phyloP scores from a whole-genome alignment of 2,888 invertebrate genomes.

The Eudasyphora cyanicolor region DNA sequence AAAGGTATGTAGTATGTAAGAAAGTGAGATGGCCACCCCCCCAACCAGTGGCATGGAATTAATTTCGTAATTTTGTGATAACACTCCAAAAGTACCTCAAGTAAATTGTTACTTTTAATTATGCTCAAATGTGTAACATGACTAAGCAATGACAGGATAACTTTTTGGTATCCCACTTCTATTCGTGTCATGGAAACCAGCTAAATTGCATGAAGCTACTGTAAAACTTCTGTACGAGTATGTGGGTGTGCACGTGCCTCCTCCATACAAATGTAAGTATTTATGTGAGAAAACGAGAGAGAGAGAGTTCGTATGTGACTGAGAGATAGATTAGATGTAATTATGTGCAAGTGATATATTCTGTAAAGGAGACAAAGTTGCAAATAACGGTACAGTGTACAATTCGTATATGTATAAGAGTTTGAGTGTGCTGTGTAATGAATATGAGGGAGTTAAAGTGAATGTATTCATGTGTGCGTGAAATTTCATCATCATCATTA shows the following conservation, averaged over 20 bases:
- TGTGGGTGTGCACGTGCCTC: neutral
- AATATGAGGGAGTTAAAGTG: too few relatives aligned
- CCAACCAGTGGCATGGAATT: neutral
- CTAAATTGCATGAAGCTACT: neutral
- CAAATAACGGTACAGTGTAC: too few relatives aligned
- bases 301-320: neutral
- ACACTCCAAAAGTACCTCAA: constrained; percentile 24
- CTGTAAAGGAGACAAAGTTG: too few relatives aligned
- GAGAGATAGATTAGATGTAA: constrained; percentile 25
- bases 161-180: neutral
- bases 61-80: constrained; percentile 23
- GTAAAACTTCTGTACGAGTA: neutral
- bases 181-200: neutral
- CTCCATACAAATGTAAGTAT: too few relatives aligned
- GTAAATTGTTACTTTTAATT: constrained; percentile 36
- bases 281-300: neutral
- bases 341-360: constrained; percentile 24
- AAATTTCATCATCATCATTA: too few relatives aligned
- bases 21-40: neutral
- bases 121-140: constrained; percentile 16
- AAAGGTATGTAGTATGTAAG: neutral
- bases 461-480: neutral
- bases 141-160: constrained; percentile 14
- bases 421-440: too few relatives aligned
- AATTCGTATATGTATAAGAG: too few relatives aligned